phyloP scores from a whole-genome alignment of 2,113 vertebrate species.

The Xenus cinereus region DNA sequence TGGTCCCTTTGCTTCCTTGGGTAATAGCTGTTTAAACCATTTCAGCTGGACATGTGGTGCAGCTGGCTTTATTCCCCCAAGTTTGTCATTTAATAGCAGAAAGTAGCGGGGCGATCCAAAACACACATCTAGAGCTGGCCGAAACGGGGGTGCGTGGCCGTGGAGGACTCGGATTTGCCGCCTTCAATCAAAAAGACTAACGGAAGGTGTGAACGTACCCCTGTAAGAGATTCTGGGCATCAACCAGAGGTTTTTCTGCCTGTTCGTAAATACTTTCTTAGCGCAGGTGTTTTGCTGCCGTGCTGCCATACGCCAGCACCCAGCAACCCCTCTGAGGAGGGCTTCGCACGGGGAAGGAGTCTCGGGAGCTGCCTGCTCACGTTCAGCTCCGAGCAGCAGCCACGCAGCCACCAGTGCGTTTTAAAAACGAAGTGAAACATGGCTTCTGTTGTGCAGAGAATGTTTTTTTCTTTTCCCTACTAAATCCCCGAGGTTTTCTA shows the following conservation, averaged over 20 bases:
- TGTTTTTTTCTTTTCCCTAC: not conserved
- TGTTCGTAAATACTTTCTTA: not conserved
- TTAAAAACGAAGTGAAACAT: not conserved
- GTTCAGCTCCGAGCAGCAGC: not conserved
- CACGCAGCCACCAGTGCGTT: accelerated
- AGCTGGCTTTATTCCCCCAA: not conserved
- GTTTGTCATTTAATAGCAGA: not conserved
- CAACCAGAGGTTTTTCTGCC: not conserved
- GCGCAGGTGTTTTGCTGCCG: not conserved
- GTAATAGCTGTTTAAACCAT: not conserved
- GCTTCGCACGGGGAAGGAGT: not conserved
- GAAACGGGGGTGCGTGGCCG: not conserved
- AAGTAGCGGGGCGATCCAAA: not conserved
- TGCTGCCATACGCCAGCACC: not conserved
- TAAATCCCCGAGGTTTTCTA: not conserved
- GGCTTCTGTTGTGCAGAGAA: not conserved
- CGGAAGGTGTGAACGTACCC: not conserved
- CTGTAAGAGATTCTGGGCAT: not conserved
- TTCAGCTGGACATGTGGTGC: not conserved
- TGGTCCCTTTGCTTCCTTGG: not conserved
- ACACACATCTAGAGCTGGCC: not conserved
- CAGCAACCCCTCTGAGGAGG: not conserved
- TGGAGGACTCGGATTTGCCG: not conserved
- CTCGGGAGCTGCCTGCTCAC: not conserved
- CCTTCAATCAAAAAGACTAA: not conserved